Percentiles rank a stretch among this genome's conserved stretches.
phyloP scores from a whole-genome alignment of 2,888 invertebrate genomes.

The Piscicola geometra region DNA sequence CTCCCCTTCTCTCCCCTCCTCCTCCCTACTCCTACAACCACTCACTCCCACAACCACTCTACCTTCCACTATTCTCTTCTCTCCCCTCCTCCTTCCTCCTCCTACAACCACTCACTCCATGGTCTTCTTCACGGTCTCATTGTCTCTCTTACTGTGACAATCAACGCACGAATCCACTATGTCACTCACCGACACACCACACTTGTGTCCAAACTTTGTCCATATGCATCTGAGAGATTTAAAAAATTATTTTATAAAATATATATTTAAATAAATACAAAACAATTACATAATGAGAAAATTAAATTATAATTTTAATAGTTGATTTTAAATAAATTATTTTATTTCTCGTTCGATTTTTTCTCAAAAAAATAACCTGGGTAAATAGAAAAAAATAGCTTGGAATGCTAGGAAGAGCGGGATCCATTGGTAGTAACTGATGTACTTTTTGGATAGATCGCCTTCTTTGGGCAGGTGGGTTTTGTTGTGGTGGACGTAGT shows the following conservation, averaged over 20 bases:
- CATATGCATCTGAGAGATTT: slow-evolving; percentile 47
- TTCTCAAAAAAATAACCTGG: too few species aligned
- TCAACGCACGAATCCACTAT: slow-evolving; percentile 42
- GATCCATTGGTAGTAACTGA: slow-evolving; percentile 57
- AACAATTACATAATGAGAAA: too few species aligned
- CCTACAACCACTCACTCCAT: slow-evolving; percentile 38
- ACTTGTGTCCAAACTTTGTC: slow-evolving; percentile 51
- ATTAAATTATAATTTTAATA: too few species aligned
- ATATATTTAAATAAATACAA: too few species aligned
- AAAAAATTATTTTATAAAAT: too few species aligned
- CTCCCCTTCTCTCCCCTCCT: too few species aligned
- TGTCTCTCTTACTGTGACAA: slow-evolving; percentile 38
- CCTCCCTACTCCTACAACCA: too few species aligned
- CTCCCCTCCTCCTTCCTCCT: not conserved
- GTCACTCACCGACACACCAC: slow-evolving; percentile 40
- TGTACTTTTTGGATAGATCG: slow-evolving; percentile 51
- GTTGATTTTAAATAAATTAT: too few species aligned
- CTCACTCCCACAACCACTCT: too few species aligned
- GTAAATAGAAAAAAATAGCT: slow-evolving; percentile 48
- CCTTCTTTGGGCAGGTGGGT: slow-evolving; percentile 41
- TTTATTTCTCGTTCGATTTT: too few species aligned
- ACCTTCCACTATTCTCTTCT: too few species aligned
- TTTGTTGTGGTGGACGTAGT: slow-evolving; percentile 53
- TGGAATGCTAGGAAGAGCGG: slow-evolving; percentile 53
- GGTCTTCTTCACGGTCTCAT: slow-evolving; percentile 45